Conservation (phyloP, 2,113 vertebrate species). For the Melanerpes aurifrons region DNA sequence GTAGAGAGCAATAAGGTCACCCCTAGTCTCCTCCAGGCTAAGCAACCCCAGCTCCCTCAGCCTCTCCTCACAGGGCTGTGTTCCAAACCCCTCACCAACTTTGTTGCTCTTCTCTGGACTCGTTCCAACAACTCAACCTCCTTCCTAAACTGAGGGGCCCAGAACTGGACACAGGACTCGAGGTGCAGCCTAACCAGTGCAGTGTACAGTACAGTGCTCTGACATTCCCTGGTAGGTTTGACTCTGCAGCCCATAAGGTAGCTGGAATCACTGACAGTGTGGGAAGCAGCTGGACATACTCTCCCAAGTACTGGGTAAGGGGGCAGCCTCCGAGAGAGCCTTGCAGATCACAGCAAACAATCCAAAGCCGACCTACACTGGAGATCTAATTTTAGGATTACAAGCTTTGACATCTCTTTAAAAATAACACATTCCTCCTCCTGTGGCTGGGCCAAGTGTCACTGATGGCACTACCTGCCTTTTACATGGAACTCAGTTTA, state of each 20-base stretch:
- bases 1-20: no score
- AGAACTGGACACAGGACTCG: no score
- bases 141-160: no score
- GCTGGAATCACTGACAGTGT: neutral
- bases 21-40: no score
- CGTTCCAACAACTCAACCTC: no score
- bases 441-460: neutral
- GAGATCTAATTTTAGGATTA: slow-evolving; percentile 52
- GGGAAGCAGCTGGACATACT: neutral
- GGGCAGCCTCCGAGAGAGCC: neutral
- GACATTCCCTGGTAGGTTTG: neutral
- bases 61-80: no score
- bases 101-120: no score
- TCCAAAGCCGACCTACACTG: neutral
- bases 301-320: neutral
- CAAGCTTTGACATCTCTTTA: slow-evolving; percentile 34
- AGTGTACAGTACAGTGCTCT: neutral
- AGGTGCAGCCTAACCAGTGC: no score
- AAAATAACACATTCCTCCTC: slow-evolving; percentile 36
- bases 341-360: neutral
- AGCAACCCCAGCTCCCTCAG: no score
- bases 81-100: no score
- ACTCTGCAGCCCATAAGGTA: neutral
- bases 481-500: neutral
- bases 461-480: neutral